These are phyloP conservation scores for Mellivora capensis DNA, from an alignment of 2,113 vertebrate genomes.

Conservation along the genomic window DNA sequence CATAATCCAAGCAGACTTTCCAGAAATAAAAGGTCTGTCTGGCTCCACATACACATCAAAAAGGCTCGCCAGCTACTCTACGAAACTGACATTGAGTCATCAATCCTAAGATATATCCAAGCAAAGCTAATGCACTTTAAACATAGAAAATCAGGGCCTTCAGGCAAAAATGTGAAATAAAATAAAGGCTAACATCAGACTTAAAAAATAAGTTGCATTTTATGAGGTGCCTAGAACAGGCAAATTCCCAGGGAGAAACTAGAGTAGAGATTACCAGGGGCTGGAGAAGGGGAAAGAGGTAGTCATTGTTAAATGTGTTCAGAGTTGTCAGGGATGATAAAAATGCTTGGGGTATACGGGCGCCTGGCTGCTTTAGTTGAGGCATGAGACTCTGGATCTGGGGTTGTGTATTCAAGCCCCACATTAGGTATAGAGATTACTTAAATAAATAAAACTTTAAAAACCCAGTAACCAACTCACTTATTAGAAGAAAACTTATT, in stretches of 20 bases:
- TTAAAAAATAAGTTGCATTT: neutral
- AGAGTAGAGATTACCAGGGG: no score
- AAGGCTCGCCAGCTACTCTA: neutral
- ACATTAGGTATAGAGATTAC: neutral
- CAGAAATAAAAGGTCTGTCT: neutral
- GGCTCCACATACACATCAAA: neutral
- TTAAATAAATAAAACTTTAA: neutral
- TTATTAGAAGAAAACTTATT: neutral
- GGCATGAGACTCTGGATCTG: neutral
- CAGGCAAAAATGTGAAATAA: neutral
- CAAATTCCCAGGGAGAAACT: no score
- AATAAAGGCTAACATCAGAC: neutral
- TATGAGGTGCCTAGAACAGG: neutral
- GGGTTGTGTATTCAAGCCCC: neutral
- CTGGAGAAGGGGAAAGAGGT: no score
- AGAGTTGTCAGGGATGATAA: no score
- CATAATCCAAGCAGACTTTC: neutral
- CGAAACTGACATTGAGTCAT: neutral
- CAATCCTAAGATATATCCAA: neutral
- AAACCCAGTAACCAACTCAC: neutral
- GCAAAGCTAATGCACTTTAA: neutral
- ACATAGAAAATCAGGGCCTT: neutral
- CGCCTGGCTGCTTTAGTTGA: rapidly evolving
- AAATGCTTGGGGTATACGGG: neutral
- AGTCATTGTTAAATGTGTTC: no score